phyloP scores from a whole-genome alignment of 2,113 vertebrate species.

The Anhinga rufa region DNA sequence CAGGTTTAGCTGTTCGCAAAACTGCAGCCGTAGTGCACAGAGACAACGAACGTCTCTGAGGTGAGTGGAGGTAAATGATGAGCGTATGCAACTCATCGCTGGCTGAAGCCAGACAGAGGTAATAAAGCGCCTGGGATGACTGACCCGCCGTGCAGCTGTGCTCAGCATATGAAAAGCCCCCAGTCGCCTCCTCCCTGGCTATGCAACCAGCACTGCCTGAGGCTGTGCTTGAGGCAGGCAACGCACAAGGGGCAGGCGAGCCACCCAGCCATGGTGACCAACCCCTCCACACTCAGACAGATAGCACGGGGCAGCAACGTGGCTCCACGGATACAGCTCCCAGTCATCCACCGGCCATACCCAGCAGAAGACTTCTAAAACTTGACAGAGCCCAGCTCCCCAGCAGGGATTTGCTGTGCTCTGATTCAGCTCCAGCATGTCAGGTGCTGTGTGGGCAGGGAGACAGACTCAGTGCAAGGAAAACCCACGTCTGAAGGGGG shows the following conservation, averaged over 20 bases:
- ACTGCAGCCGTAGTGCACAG: not conserved
- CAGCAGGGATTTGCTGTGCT: not conserved
- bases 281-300: not conserved
- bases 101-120: not conserved
- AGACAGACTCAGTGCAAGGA: not conserved
- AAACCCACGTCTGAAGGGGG: not conserved
- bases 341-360: fast-evolving
- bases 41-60: not conserved
- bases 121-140: not conserved
- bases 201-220: fast-evolving
- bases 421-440: not conserved
- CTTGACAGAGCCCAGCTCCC: not conserved
- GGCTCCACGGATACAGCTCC: not conserved
- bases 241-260: not conserved
- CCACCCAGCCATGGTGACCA: not conserved
- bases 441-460: constrained; percentile 33
- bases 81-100: fast-evolving
- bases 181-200: not conserved
- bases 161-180: not conserved
- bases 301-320: fast-evolving
- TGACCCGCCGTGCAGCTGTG: not conserved
- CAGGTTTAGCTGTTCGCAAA: not conserved
- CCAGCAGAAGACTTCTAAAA: not conserved
- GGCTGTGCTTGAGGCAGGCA: not conserved
- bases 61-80: not conserved